These are phyloP conservation scores for Acromyrmex heyeri DNA, from an alignment of 1,140 invertebrate species.

Conservation along the genomic window DNA sequence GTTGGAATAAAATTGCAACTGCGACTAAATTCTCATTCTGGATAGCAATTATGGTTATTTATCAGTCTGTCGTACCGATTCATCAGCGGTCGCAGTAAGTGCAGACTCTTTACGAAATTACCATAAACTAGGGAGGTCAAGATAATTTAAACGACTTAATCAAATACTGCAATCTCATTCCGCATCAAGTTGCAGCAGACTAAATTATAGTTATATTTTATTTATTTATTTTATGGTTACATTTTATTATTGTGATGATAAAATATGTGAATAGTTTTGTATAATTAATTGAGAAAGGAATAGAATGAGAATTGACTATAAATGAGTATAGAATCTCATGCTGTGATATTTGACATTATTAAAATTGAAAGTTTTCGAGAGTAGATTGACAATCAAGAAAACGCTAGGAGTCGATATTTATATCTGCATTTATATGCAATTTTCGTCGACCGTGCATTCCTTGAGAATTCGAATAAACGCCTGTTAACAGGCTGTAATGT, in stretches of 20 bases:
- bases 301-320: background rate
- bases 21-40: background rate
- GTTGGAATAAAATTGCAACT: constrained; percentile 16
- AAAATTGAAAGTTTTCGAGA: background rate
- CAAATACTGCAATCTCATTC: background rate
- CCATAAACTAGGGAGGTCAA: background rate
- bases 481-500: constrained; percentile 35
- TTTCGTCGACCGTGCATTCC: background rate
- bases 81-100: background rate
- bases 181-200: background rate
- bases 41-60: constrained; percentile 24
- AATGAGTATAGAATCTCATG: background rate
- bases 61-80: constrained; percentile 17
- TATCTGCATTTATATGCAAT: background rate
- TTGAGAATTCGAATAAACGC: constrained; percentile 68
- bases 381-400: background rate
- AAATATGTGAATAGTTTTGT: background rate
- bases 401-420: background rate
- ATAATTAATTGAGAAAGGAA: background rate
- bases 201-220: background rate
- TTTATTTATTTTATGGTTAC: background rate
- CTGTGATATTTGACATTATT: background rate
- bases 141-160: constrained; percentile 28
- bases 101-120: constrained; percentile 30
- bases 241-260: background rate